Base-by-base conservation (phyloP, 2,113 vertebrate genomes). In the Oreotrochilus melanogaster region DNA sequence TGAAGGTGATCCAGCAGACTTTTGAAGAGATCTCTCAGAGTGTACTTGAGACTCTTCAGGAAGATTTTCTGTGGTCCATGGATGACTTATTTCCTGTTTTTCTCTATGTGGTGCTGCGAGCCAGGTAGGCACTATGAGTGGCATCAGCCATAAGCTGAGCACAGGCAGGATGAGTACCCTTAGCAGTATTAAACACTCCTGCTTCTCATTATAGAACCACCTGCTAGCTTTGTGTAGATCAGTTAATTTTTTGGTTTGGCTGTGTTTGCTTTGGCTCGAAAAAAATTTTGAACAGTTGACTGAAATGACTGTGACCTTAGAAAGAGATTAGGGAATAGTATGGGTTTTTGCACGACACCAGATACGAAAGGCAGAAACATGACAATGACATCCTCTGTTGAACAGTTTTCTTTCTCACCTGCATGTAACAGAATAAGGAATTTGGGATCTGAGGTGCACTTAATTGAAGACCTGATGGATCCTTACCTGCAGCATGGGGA, bases 1-100 rank as follows among this genome's bases (percentile, higher is more conserved):
- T 99, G 84, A 99, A 99, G 93, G 99, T 99, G 88, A 99, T 99
- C 97, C 99, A 99, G 96, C 98, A 99, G 94, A 99, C 99, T 74
- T 99, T 99, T 57, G 99, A 99, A 96, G 99, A 99, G 96, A 99
- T 99, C 94, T 99, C 99, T 4, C 99, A 99, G 97, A 99, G 98
- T 43, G 99, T 99, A 4, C 98, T 99, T 76, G 97, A 98, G 2
- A 98, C 98, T 50, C 98, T 99, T 80, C 98, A 98, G 86, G 98
- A 99, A 95, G 99, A 99, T 96, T 99, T 99, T 97, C 95, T 99
- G 87, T 99, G 99, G 99, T 99, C 99, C 67, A 99, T 99, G 99
- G 99, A 99, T 85, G 99, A 99, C 89, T 98, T 99, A 53, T 99
- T 99, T 97, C 99, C 99, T 6, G 99, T 99, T 86, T 99, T 99